Conservation (phyloP, 2,113 vertebrate genomes). For the Bujurquina vittata region DNA sequence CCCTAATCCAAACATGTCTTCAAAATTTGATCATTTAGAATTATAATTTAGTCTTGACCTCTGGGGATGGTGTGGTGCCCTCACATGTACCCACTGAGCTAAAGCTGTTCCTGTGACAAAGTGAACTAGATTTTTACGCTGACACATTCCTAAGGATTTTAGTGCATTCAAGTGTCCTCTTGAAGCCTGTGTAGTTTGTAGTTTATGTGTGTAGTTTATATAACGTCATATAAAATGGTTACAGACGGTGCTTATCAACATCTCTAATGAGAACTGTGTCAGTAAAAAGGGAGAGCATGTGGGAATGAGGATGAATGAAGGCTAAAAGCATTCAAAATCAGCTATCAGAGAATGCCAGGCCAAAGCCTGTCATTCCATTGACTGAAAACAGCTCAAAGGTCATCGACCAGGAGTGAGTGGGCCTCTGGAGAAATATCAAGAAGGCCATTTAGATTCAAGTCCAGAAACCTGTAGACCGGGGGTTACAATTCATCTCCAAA, state of each 20-base stretch:
- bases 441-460: not conserved
- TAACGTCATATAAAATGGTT: not conserved
- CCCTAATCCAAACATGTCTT: not conserved
- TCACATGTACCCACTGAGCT: not conserved
- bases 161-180: not conserved
- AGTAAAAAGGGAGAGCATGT: not conserved
- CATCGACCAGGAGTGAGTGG: not conserved
- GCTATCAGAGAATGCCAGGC: not conserved
- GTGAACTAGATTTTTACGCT: not conserved
- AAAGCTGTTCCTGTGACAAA: not conserved
- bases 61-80: not conserved
- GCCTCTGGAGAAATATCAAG: not conserved
- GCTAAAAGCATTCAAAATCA: not conserved
- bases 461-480: not conserved
- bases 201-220: not conserved
- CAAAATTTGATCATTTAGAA: not conserved
- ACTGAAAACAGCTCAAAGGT: slow-evolving; percentile 6
- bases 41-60: not conserved
- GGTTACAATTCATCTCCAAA: not conserved
- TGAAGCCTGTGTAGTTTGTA: too few relatives aligned
- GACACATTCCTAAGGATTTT: not conserved
- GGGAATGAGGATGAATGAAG: not conserved
- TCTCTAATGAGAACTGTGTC: not conserved
- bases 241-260: not conserved
- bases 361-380: not conserved